These are phyloP conservation scores for Theocolax elegans DNA, from an alignment of 1,140 invertebrate species.

Conservation along the genomic window DNA sequence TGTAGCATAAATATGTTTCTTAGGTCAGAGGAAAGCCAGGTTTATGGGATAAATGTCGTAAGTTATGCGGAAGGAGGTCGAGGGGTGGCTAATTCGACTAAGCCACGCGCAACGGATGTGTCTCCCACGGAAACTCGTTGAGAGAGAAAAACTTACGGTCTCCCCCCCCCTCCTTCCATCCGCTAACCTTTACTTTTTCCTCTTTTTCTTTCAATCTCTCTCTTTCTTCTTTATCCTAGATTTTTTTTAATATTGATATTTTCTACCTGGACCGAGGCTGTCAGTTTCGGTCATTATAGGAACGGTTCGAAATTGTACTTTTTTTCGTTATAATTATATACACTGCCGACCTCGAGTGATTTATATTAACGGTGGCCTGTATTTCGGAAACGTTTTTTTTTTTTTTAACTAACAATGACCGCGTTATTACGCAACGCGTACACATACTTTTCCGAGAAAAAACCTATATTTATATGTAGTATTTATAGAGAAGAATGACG, in stretches of 20 bases:
- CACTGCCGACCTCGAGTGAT: not conserved
- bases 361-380: not conserved
- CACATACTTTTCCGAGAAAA: too few relatives aligned
- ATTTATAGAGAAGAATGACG: not conserved
- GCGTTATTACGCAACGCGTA: not conserved
- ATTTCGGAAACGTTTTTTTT: not conserved
- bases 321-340: constrained; percentile 10
- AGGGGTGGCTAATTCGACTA: constrained; percentile 52
- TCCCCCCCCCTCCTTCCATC: not conserved
- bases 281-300: not conserved
- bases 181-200: constrained; percentile 1
- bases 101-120: constrained; percentile 44
- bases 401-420: not conserved
- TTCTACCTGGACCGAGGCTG: constrained; percentile 25
- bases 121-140: constrained; percentile 35
- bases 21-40: constrained; percentile 55
- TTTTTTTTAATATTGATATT: not conserved
- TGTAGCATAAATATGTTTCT: constrained; percentile 57
- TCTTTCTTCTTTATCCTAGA: too few relatives aligned
- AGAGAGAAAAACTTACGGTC: constrained; percentile 16
- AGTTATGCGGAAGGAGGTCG: constrained; percentile 56
- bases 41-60: constrained; percentile 59
- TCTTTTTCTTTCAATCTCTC: not conserved
- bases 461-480: too few relatives aligned
- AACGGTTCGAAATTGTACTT: not conserved